Evolutionary conservation across 2,113 vertebrate genomes (phyloP).

Genomic region (Bombycilla garrulus): DNA sequence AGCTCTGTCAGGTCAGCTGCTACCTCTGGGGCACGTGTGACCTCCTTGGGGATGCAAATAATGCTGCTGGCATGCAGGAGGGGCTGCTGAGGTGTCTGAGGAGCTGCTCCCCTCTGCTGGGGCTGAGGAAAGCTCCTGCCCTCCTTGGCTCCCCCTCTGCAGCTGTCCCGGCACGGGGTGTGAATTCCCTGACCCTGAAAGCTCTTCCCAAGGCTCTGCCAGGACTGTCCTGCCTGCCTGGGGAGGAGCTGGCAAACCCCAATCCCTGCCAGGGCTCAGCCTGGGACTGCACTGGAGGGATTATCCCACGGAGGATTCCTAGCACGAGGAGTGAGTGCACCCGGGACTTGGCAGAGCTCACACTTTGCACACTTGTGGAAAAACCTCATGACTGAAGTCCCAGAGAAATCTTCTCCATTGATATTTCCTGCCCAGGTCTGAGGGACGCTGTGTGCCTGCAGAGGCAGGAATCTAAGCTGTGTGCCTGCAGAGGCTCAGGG

Average conservation of each 20-base stretch:
- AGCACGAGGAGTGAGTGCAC: background rate
- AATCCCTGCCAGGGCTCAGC: rapidly evolving
- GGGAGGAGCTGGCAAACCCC: background rate
- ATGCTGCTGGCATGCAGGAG: background rate
- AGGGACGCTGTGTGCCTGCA: rapidly evolving
- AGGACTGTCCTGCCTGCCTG: background rate
- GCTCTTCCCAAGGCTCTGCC: background rate
- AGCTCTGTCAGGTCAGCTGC: background rate
- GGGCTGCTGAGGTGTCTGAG: background rate
- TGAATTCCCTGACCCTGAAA: background rate
- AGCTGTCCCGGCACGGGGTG: background rate
- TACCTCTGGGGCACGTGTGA: background rate
- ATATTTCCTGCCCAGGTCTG: background rate
- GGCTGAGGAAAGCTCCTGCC: background rate
- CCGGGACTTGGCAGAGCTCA: rapidly evolving
- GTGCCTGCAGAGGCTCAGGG: background rate
- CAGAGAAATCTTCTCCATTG: background rate
- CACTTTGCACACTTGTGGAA: background rate
- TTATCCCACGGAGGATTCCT: background rate
- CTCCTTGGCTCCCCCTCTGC: rapidly evolving
- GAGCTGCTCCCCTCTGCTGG: background rate
- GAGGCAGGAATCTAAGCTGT: background rate
- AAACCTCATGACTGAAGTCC: background rate
- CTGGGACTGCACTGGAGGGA: rapidly evolving
- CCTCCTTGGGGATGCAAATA: background rate